phyloP scores from a whole-genome alignment of 2,888 invertebrate genomes.

The Nomada hirtipes region DNA sequence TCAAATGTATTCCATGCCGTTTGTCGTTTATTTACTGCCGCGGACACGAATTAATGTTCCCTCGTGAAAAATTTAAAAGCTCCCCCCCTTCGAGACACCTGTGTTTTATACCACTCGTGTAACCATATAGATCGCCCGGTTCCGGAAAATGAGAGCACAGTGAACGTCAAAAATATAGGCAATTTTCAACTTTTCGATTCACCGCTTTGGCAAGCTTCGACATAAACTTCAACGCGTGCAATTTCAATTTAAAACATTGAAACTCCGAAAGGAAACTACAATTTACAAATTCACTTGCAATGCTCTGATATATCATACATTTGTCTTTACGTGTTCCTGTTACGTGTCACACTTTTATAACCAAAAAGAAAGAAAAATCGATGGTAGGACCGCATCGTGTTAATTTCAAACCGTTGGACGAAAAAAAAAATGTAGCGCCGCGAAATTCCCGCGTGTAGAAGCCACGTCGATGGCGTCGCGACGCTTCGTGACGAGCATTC shows the following conservation, averaged over 20 bases:
- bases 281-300: too few relatives aligned
- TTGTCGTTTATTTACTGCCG: constrained; percentile 15
- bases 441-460: background rate
- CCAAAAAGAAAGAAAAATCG: too few relatives aligned
- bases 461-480: constrained; percentile 18
- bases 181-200: constrained; percentile 20
- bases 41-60: constrained; percentile 16
- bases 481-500: constrained; percentile 37
- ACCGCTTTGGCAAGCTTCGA: background rate
- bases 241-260: constrained; percentile 10
- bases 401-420: background rate
- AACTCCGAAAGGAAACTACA: constrained; percentile 5
- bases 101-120: constrained; percentile 4
- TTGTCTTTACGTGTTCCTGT: too few relatives aligned
- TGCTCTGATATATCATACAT: too few relatives aligned
- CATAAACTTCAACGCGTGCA: constrained; percentile 11
- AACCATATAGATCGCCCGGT: background rate
- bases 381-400: too few relatives aligned
- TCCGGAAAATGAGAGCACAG: background rate
- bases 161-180: constrained; percentile 1
- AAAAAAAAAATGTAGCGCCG: background rate
- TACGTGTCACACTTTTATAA: too few relatives aligned
- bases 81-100: too few relatives aligned
- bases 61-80: constrained; percentile 25
- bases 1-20: constrained; percentile 1